A percentile compares a stretch with the other conserved stretches of the same genome.
These are phyloP conservation scores for Odontomachus brunneus DNA, from an alignment of 1,140 invertebrate species.

Conservation along the genomic window DNA sequence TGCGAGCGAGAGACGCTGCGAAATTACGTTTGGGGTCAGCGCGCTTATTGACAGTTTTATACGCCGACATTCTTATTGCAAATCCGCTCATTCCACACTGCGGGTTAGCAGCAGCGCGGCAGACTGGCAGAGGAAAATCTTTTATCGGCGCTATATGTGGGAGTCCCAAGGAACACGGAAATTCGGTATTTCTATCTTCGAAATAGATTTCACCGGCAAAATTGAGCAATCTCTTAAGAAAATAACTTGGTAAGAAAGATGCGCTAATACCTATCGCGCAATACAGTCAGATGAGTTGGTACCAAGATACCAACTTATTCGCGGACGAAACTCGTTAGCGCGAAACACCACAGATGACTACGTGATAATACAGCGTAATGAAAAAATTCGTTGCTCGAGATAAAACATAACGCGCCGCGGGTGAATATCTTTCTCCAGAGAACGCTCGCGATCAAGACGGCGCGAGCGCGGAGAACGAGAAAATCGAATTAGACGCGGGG, in stretches of 20 bases:
- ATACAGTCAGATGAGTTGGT: no score
- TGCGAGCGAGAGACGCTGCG: conserved; percentile 65
- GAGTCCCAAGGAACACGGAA: conserved; percentile 1
- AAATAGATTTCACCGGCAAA: conserved; percentile 41
- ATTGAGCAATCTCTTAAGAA: conserved; percentile 20
- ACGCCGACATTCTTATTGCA: conserved; percentile 76
- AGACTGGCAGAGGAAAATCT: conserved; percentile 45
- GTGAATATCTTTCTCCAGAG: neutral
- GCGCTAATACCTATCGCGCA: neutral
- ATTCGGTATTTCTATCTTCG: conserved; percentile 30
- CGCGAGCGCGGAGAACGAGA: neutral
- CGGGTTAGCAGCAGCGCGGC: conserved; percentile 40
- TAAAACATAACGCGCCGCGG: neutral
- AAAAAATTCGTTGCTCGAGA: neutral
- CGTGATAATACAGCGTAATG: neutral
- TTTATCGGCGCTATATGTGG: conserved; percentile 29
- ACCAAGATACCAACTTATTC: neutral
- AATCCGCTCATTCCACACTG: conserved; percentile 71
- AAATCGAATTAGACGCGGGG: conserved; percentile 10
- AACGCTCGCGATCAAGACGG: neutral
- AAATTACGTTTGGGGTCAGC: conserved; percentile 78
- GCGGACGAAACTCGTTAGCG: neutral
- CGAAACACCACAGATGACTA: neutral
- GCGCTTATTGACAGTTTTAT: conserved; percentile 80
- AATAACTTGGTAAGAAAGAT: neutral